Conservation (phyloP, 30 jellyfish, hydroid and myxozoan genomes). For the Hydra vulgaris region DNA sequence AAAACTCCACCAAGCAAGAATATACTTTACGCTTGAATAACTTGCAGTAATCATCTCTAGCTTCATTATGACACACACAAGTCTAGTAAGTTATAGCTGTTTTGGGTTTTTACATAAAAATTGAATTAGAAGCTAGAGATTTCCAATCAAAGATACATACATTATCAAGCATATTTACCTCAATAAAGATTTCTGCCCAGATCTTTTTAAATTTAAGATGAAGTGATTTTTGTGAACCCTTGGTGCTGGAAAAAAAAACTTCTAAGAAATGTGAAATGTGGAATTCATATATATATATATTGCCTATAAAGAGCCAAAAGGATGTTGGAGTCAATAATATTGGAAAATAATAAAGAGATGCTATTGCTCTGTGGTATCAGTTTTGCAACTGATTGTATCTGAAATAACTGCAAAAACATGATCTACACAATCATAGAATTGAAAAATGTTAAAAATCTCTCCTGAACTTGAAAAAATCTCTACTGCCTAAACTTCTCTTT, state of each 20-base stretch:
- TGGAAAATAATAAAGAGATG: no score
- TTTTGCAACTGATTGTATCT: no score
- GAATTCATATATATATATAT: no score
- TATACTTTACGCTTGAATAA: background rate
- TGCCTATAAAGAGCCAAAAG: no score
- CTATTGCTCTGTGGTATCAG: no score
- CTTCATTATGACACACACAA: background rate
- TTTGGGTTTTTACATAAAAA: background rate
- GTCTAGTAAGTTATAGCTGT: background rate
- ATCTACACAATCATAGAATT: no score
- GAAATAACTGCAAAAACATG: no score
- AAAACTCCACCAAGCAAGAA: background rate
- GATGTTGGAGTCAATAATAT: no score
- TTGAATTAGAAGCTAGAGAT: background rate
- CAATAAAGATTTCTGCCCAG: background rate
- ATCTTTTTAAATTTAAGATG: background rate
- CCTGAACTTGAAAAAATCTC: no score
- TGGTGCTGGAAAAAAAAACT: background rate
- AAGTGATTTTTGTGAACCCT: background rate
- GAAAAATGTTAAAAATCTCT: no score
- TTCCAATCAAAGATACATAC: background rate
- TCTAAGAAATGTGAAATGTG: background rate
- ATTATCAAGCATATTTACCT: background rate
- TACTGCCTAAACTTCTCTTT: no score
- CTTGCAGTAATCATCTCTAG: background rate